Evolutionary conservation across 2,113 vertebrate species (phyloP), one percentile per base, ranked within the genome.

Genomic region (Turdus rufiventris): DNA sequence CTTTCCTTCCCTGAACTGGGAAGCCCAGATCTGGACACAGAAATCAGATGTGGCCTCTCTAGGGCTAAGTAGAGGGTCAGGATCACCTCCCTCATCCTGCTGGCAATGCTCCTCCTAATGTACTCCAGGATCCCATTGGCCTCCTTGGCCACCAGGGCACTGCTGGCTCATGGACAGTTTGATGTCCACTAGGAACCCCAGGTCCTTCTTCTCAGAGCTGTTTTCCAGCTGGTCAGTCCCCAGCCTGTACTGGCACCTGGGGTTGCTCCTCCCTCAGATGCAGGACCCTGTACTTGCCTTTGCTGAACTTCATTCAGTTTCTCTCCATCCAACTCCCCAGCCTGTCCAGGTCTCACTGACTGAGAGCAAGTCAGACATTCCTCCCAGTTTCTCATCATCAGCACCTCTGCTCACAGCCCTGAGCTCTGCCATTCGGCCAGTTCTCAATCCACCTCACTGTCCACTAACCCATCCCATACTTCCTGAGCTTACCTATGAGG

Each of bases 171-270:
- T 2, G 2, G 17, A 42, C 34, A 88, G 24, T 24, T 54, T 40
- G n/a, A 5, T 71, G n/a, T 14, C 20, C 48, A 25, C 16, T 0
- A 0, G 10, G 3, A 48, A 6, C 6, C 5, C 17, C 17, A 34
- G 10, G 13, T 40, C 48, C 25, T 26, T 34, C 42, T 48, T 19
- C 34, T 18, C 5, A 56, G 75, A 57, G 8, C 17, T 42, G 0
- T 4, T 48, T 79, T 48, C 40, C 25, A 63, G 2, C 29, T 42
- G 40, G 6, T n/a, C 40, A 54, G 23, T 14, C 29, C 19, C 36
- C 21, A 86, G 15, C 20, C 50, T 48, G 17, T 57, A 3, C 2
- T 31, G 19, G 29, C 17, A 53, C 17, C 25, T 78, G 57, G 25
- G 16, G 29, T 14, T 56, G 7, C 7, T 71, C 34, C 29, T 48